These are phyloP conservation scores for Discoglossus pictus DNA, from an alignment of 2,797 vertebrate species.

Conservation along the genomic window DNA sequence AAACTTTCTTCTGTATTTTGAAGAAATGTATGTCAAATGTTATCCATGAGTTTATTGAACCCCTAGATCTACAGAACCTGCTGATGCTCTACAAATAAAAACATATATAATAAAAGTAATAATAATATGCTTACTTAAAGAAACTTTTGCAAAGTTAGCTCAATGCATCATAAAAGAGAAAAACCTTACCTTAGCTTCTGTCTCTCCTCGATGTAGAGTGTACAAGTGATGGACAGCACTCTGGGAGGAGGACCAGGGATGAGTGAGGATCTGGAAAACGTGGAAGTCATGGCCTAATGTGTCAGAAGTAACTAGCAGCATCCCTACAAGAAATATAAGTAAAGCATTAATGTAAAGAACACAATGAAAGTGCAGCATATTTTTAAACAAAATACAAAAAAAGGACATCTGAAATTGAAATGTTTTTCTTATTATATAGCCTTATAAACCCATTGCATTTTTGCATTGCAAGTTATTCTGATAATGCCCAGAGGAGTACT, in stretches of 20 bases:
- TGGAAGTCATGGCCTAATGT: slow-evolving; percentile 95
- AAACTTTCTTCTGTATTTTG: too few species aligned
- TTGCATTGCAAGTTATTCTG: too few species aligned
- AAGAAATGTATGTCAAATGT: too few species aligned
- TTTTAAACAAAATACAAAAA: background rate
- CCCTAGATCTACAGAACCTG: too few species aligned
- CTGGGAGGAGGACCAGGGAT: slow-evolving; percentile 95
- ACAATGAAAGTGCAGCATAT: background rate
- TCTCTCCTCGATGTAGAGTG: slow-evolving; percentile 95
- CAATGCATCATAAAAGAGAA: too few species aligned
- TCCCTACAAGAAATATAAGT: slow-evolving; percentile 73
- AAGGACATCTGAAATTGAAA: background rate
- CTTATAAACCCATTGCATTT: background rate
- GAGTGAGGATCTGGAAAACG: slow-evolving; percentile 95
- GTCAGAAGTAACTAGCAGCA: slow-evolving; percentile 96
- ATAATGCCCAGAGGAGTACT: too few species aligned
- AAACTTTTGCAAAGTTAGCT: too few species aligned
- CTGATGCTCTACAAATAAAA: too few species aligned
- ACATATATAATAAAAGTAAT: too few species aligned
- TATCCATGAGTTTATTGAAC: too few species aligned
- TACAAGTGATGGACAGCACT: slow-evolving; percentile 97
- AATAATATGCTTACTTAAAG: too few species aligned
- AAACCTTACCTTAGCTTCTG: slow-evolving; percentile 92
- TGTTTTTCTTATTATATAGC: background rate
- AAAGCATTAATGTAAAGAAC: slow-evolving; percentile 6